Evolutionary conservation across 2,113 vertebrate genomes (phyloP).

Genomic region (Laterallus jamaicensis): DNA sequence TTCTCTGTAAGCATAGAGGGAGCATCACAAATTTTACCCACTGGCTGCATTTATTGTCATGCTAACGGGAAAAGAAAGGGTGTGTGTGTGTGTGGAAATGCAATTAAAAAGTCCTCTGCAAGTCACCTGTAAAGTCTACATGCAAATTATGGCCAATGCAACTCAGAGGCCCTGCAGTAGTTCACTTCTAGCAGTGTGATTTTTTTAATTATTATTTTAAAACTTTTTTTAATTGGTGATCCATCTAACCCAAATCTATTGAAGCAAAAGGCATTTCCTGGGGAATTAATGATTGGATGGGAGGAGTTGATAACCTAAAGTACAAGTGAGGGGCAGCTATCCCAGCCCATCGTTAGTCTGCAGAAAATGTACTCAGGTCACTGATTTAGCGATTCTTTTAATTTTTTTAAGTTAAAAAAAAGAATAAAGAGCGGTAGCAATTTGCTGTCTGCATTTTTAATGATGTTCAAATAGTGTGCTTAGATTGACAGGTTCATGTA

Average conservation of each 20-base stretch:
- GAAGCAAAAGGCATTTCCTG: constrained; percentile 42
- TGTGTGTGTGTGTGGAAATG: neutral
- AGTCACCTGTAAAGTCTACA: constrained; percentile 16
- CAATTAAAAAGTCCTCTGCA: constrained; percentile 10
- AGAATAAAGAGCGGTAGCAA: neutral
- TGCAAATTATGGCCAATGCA: neutral
- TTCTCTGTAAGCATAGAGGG: neutral
- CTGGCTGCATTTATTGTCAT: neutral
- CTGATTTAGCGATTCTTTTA: neutral
- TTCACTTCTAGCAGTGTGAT: constrained; percentile 28
- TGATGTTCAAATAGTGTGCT: neutral
- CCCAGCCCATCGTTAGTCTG: constrained; percentile 54
- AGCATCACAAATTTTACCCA: neutral
- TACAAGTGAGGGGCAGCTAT: constrained; percentile 51
- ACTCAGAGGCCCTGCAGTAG: neutral
- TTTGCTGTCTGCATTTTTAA: constrained; percentile 23
- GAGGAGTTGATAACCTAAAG: constrained; percentile 60
- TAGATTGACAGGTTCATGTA: neutral
- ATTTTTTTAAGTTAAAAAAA: neutral
- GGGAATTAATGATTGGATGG: constrained; percentile 65
- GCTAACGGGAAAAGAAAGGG: neutral
- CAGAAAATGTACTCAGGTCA: constrained; percentile 39
- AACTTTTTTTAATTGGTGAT: constrained; percentile 11
- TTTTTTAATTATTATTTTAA: neutral
- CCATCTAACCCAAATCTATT: constrained; percentile 53